These are phyloP conservation scores for Panagrolaimus sp. DNA, from an alignment of 1,140 invertebrate genomes.

Conservation along the genomic window DNA sequence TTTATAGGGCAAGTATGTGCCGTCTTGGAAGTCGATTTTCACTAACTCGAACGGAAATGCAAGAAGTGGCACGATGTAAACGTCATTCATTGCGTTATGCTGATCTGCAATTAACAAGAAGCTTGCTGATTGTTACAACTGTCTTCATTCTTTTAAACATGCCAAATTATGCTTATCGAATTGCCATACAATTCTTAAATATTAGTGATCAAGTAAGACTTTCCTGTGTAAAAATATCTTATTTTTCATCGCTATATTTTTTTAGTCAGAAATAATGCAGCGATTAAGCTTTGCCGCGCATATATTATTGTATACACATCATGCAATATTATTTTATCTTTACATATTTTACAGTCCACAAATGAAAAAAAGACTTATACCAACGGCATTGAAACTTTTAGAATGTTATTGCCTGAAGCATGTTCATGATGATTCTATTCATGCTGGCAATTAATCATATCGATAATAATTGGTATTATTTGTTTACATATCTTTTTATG, in stretches of 20 bases:
- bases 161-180: constrained; percentile 51
- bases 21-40: constrained; percentile 31
- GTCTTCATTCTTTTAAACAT: constrained; percentile 53
- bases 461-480: too few species aligned
- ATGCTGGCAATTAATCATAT: background rate
- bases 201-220: constrained; percentile 36
- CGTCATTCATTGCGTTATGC: constrained; percentile 39
- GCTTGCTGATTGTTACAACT: constrained; percentile 50
- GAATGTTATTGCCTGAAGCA: constrained; percentile 55
- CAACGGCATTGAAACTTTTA: constrained; percentile 52
- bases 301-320: constrained; percentile 46
- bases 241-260: constrained; percentile 3
- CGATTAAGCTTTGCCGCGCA: constrained; percentile 36
- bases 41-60: constrained; percentile 13
- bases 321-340: constrained; percentile 52
- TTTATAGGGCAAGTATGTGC: constrained; percentile 40
- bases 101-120: constrained; percentile 53
- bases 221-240: constrained; percentile 20
- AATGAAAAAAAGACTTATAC: constrained; percentile 55
- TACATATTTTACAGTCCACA: constrained; percentile 57
- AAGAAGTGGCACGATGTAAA: constrained; percentile 17
- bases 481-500: too few species aligned
- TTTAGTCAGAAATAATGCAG: constrained; percentile 38
- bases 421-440: constrained; percentile 11
- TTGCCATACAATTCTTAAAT: constrained; percentile 35